Percentiles rank a stretch among this genome's conserved stretches.
These are phyloP conservation scores for Ianthella basta DNA, from an alignment of 37 sponge, comb jelly and placozoan genomes.

Conservation along the genomic window DNA sequence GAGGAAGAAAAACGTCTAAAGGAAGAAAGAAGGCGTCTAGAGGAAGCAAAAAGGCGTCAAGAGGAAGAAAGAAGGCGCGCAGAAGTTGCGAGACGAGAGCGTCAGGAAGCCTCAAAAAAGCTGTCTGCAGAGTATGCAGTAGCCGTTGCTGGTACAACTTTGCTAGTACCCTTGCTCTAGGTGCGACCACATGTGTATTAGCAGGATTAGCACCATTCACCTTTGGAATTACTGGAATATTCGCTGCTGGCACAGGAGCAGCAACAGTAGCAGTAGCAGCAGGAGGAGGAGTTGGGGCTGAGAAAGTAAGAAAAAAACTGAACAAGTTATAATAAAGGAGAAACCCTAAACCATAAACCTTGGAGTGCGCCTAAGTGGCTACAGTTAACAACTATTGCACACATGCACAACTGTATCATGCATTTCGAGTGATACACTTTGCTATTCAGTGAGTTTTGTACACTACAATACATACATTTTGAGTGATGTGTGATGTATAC, in stretches of 20 bases:
- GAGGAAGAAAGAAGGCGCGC: too few relatives aligned
- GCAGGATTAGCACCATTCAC: neutral
- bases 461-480: too few relatives aligned
- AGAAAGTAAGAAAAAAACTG: neutral
- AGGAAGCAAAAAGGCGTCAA: too few relatives aligned
- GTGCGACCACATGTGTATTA: neutral
- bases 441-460: too few relatives aligned
- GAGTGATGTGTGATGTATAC: too few relatives aligned
- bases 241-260: neutral
- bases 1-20: neutral
- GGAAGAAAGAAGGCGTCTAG: neutral
- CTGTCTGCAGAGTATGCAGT: neutral
- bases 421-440: too few relatives aligned
- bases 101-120: neutral
- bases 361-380: too few relatives aligned
- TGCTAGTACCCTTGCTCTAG: neutral
- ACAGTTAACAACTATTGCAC: too few relatives aligned
- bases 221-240: neutral
- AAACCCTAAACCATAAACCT: neutral
- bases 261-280: conserved; percentile 11
- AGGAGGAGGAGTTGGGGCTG: conserved; percentile 1
- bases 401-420: too few relatives aligned
- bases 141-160: neutral
- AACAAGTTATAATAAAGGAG: neutral
- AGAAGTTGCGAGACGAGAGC: too few relatives aligned